Base-by-base conservation (phyloP, 2,797 vertebrate species). In the Lateolabrax maculatus region DNA sequence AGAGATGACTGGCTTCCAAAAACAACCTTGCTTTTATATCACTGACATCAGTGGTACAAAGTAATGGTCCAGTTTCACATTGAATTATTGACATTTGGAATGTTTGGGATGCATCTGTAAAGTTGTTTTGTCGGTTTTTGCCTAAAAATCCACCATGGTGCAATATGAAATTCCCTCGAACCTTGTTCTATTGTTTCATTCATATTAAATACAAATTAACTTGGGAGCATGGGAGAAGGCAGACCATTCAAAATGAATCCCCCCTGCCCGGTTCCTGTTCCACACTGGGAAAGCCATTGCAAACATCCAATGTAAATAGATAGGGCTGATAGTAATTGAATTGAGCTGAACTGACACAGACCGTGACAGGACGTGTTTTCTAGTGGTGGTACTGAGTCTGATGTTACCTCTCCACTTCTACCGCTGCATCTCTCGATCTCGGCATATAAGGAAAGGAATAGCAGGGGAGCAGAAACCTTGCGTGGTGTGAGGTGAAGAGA, bases 271-370 rank as follows among this genome's bases (percentile, higher is more conserved):
- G 84, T 82, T 91, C 77, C 75, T 88, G 79, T 80, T 89, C 68
- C 56, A 80, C 81, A 74, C 57, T 77, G 65, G 83, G 79, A 85
- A 84, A 81, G 77, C 75, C 75, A 79, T 81, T 75, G 77, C 75
- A 87, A 85, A 89, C 83, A 89, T 87, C 84, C 84, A 89, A 21
- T 75, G 85, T 90, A 93, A 94, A 92, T 86, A 93, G 86, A 93
- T 89, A 84, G 73, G 64, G 65, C 74, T 75, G 89, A 92, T 89
- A 81, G 80, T 90, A 87, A 92, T 84, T 92, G 75, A 91, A 85
- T 80, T 84, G 84, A 88, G 81, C 70, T 90, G 74, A 88, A 83
- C 73, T 83, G 91, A 90, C 79, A 83, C 72, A 64, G 77, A 85
- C 61, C 79, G 37, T 90, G 89, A 84, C 73, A 80, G 56, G 72